Evolutionary conservation across 2,797 vertebrate species (phyloP).

Genomic region (Neosalanx taihuensis): DNA sequence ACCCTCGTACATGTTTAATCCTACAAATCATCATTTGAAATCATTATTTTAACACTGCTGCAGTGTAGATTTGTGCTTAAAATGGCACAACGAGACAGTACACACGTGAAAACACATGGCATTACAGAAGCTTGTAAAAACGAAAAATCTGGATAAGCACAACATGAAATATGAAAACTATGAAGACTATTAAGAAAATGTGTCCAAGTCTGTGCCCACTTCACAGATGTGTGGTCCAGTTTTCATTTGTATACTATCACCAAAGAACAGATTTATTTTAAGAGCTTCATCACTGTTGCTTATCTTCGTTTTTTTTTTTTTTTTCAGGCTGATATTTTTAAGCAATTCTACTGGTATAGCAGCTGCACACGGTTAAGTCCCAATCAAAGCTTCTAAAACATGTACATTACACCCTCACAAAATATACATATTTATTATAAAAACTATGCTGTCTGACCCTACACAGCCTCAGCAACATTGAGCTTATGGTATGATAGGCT

Average conservation of each 20-base stretch:
- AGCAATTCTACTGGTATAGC: background rate
- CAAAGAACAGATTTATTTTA: background rate
- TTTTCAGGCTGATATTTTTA: background rate
- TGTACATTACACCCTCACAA: background rate
- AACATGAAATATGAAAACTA: background rate
- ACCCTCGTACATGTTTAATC: background rate
- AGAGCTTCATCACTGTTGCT: background rate
- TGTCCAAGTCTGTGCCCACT: background rate
- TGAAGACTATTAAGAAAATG: background rate
- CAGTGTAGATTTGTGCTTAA: background rate
- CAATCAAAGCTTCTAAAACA: background rate
- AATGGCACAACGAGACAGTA: slow-evolving; percentile 6
- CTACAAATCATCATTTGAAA: background rate
- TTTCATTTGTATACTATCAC: background rate
- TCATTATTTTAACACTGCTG: background rate
- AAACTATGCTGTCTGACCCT: background rate
- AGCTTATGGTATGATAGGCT: background rate
- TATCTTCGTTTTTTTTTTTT: background rate
- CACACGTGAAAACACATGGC: background rate
- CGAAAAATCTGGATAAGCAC: background rate
- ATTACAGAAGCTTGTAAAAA: background rate
- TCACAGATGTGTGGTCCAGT: background rate
- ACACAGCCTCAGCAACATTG: background rate
- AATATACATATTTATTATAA: background rate
- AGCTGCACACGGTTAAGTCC: background rate